Evolutionary conservation across 2,113 vertebrate species (phyloP), one percentile per base, ranked within the genome.

Genomic region (Lycocorax pyrrhopterus): DNA sequence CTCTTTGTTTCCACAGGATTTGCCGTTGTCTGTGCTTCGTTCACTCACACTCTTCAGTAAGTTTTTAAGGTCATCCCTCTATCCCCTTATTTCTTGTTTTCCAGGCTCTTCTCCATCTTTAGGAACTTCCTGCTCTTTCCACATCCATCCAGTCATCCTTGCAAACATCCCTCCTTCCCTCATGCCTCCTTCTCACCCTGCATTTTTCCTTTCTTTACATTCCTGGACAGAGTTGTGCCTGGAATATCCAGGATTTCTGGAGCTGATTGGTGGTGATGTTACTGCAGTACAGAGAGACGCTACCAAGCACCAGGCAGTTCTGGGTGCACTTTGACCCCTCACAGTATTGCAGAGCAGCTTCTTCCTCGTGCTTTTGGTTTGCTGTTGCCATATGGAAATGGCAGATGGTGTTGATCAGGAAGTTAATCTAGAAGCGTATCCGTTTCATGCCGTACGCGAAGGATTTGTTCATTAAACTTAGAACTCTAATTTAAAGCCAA

Each of bases 401-500:
- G 93, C 94, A 96, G 91, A 96, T 97, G 96, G 96, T 96, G 95
- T 95, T 96, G 89, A 95, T 96, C 96, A 95, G 94, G 94, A 97
- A 95, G 95, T 96, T 92, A 96, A 95, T 93, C 94, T 93, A 96
- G 91, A 95, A 95, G 62, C 23, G 8, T 94, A 96, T 97, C 96
- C 81, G 81, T 95, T 97, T 97, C 96, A 92, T 94, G 91, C 93
- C 33, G 8, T 93, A 94, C 20, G 16, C 1, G 12, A 79, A 96
- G 94, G 94, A 95, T 89, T 89, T 94, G 87, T 96, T 96, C 96
- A 94, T 96, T 97, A 95, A 94, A 96, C 89, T 94, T 94, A 96
- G 89, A 95, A 96, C 89, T 96, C 96, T 95, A 94, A 95, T 97
- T 97, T 96, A 96, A 96, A 97, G 94, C 89, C 91, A 96, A 97